Percentiles rank a stretch among this genome's conserved stretches.
These are phyloP conservation scores for Aptenodytes forsteri DNA, from an alignment of 2,113 vertebrate species.

Conservation along the genomic window DNA sequence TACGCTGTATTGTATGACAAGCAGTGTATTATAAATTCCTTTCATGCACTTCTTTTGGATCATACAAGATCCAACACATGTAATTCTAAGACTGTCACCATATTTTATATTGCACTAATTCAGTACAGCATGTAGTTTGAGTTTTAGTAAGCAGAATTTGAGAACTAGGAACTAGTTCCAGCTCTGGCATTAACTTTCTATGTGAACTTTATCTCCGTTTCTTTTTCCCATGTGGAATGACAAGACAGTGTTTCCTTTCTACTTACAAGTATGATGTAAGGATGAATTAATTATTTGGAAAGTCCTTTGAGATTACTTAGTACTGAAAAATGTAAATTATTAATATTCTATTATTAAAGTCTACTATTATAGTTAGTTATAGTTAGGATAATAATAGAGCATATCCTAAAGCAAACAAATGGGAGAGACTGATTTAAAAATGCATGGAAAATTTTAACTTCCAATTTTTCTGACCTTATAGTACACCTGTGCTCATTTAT, in stretches of 20 bases:
- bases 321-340: background rate
- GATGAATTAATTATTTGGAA: background rate
- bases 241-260: background rate
- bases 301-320: background rate
- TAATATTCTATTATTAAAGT: background rate
- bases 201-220: background rate
- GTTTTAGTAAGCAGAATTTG: background rate
- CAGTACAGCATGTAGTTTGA: rapidly evolving
- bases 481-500: background rate
- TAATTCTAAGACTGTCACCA: background rate
- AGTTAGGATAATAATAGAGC: background rate
- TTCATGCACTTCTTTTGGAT: background rate
- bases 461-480: background rate
- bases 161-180: background rate
- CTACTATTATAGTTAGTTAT: background rate
- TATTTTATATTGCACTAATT: background rate
- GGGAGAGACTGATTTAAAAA: background rate
- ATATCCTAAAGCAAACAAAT: background rate
- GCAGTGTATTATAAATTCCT: background rate
- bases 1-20: background rate
- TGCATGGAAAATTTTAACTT: background rate
- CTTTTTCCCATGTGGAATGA: background rate
- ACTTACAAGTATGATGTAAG: background rate
- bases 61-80: background rate
- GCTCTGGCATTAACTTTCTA: background rate